phyloP scores from a whole-genome alignment of 2,797 vertebrate species.

The Esox lucius region DNA sequence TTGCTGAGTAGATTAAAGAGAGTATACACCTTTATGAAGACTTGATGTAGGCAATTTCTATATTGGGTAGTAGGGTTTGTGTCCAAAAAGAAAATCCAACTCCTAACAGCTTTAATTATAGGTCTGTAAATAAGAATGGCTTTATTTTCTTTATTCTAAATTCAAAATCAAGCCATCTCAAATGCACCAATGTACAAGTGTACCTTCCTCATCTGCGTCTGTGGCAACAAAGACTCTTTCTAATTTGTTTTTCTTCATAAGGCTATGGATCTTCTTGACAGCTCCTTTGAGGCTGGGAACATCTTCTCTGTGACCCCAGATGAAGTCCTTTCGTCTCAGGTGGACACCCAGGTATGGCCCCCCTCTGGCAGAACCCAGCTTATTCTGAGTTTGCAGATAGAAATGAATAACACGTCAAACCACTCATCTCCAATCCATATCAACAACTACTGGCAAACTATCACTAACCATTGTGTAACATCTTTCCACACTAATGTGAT shows the following conservation, averaged over 20 bases:
- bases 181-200: not conserved
- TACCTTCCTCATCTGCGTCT: slow-evolving; percentile 87
- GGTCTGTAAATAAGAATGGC: not conserved
- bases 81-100: not conserved
- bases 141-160: not conserved
- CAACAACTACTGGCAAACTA: not conserved
- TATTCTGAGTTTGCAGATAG: slow-evolving; percentile 66
- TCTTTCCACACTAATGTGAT: not conserved
- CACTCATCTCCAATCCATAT: not conserved
- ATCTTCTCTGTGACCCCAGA: slow-evolving; percentile 95
- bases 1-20: not conserved
- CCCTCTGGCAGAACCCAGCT: slow-evolving; percentile 81
- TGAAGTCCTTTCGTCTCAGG: slow-evolving; percentile 91
- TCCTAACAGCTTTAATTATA: not conserved
- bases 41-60: not conserved
- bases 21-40: not conserved
- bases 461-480: not conserved
- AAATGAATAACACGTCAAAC: not conserved
- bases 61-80: no score
- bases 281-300: slow-evolving; percentile 91
- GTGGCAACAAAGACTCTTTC: slow-evolving; percentile 90
- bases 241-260: slow-evolving; percentile 83
- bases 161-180: not conserved
- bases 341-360: slow-evolving; percentile 91
- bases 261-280: slow-evolving; percentile 82